Base-by-base conservation (phyloP, 2,888 invertebrate genomes). In the Allophyes oxyacanthae region DNA sequence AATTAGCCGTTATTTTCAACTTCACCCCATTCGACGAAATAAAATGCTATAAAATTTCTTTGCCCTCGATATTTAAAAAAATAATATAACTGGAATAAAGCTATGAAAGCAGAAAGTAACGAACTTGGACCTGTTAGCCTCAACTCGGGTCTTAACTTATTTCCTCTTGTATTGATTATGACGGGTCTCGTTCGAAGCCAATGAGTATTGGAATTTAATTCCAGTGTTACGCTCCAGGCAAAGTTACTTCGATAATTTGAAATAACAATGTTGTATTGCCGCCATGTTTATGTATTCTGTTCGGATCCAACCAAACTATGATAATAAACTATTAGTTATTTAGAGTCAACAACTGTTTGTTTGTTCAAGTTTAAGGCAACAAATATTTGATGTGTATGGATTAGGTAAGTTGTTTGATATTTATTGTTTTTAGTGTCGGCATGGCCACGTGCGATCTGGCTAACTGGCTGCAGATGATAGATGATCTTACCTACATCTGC, bases 131-230 rank as follows among this genome's bases (percentile, higher is more conserved):
- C 62, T 60, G 65, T 53, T 61, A 40, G 54, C 50, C 33, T 42
- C 42, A 48, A 58, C 59, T 70, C 41, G 43, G 37, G 14, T 8
- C 71, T 59, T 52, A 73, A 77, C 69, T 76, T 73, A 78, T 79
- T 78, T 66, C 62, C 61, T 67, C 56, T 53, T 52, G 60, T 77
- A 82, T 83, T 82, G 78, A 79, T 80, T 78, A 75, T 77, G 75
- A 74, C 74, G 66, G 65, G 34, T 72, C 70, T 57, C 49, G 62
- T 61, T 77, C 58, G 60, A 72, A 80, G 74, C 77, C 78, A 77
- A 77, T 76, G 74, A 75, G 65, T 73, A 78, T 74, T 69, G 75
- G 64, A 81, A 83, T 81, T 77, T 73, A 79, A 83, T 81, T 81
- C 76, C 62, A 62, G 50, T 64, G 41, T 68, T 60, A 53, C 59